These are phyloP conservation scores for Ophiodon elongatus DNA, from an alignment of 2,113 vertebrate species.

Conservation along the genomic window DNA sequence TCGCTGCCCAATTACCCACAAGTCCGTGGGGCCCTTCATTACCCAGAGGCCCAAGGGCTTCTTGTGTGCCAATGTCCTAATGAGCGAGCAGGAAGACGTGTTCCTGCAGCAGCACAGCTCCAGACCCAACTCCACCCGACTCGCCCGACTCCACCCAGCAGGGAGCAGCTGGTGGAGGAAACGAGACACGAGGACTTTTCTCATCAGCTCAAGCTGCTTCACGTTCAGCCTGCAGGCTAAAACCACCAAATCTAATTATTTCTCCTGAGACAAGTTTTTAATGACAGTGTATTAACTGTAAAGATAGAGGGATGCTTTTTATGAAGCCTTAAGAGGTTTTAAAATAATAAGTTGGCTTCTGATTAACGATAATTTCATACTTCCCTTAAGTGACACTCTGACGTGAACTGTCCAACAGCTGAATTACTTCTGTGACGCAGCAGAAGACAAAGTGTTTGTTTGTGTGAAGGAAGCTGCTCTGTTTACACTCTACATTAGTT, in stretches of 20 bases:
- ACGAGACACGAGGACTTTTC: background rate
- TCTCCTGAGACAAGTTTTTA: conserved; percentile 31
- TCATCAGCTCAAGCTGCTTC: conserved; percentile 17
- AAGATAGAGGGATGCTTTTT: background rate
- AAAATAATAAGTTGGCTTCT: background rate
- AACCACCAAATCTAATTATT: conserved; percentile 6
- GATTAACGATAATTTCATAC: background rate
- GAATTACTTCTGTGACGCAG: too few species aligned
- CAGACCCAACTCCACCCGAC: conserved; percentile 30
- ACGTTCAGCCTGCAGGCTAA: conserved; percentile 27
- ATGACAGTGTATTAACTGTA: background rate
- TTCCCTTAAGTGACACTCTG: background rate
- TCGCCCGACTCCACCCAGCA: too few species aligned
- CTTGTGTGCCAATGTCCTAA: conserved; percentile 74
- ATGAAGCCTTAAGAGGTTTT: background rate
- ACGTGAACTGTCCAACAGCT: background rate
- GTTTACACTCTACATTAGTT: too few species aligned
- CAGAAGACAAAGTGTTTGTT: too few species aligned
- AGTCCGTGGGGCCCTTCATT: conserved; percentile 78
- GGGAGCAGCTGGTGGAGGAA: conserved; percentile 9
- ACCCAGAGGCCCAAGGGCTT: conserved; percentile 80
- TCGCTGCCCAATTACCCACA: conserved; percentile 83
- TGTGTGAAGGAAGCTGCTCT: too few species aligned
- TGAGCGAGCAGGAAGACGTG: conserved; percentile 67
- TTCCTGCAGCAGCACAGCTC: conserved; percentile 45